phyloP scores from a whole-genome alignment of 2,113 vertebrate genomes.

The Lota lota region DNA sequence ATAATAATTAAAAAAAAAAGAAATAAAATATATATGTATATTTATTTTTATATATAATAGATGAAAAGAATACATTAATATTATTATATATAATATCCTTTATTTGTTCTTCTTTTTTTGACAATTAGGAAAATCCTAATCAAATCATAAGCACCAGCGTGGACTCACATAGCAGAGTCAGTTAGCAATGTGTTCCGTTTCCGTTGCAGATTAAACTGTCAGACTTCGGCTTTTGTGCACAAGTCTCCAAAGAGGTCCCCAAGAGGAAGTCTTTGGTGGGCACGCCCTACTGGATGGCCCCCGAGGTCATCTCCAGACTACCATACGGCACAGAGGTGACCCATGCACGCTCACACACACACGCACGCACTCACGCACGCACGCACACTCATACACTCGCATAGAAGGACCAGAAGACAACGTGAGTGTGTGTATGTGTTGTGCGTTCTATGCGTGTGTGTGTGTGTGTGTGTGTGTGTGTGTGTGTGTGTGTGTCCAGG shows the following conservation, averaged over 20 bases:
- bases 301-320: conserved; percentile 95
- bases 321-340: conserved; percentile 95
- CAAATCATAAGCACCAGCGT: not conserved
- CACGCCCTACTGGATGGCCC: conserved; percentile 98
- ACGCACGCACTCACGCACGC: not conserved
- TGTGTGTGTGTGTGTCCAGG: conserved; percentile 52
- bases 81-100: too few relatives aligned
- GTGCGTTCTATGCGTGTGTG: not conserved
- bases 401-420: too few relatives aligned
- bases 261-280: conserved; percentile 96
- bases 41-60: not conserved
- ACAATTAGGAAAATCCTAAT: conserved; percentile 7
- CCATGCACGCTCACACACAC: not conserved
- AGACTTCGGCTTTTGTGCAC: conserved; percentile 97
- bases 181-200: not conserved
- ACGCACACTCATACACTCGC: not conserved
- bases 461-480: conserved; percentile 14
- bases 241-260: conserved; percentile 98
- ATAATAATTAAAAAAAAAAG: not conserved
- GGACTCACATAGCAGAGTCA: not conserved
- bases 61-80: too few relatives aligned
- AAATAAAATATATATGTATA: not conserved
- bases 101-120: not conserved
- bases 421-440: too few relatives aligned
- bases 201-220: conserved; percentile 90